phyloP scores from a whole-genome alignment of 2,113 vertebrate genomes.

The Mustela lutreola region DNA sequence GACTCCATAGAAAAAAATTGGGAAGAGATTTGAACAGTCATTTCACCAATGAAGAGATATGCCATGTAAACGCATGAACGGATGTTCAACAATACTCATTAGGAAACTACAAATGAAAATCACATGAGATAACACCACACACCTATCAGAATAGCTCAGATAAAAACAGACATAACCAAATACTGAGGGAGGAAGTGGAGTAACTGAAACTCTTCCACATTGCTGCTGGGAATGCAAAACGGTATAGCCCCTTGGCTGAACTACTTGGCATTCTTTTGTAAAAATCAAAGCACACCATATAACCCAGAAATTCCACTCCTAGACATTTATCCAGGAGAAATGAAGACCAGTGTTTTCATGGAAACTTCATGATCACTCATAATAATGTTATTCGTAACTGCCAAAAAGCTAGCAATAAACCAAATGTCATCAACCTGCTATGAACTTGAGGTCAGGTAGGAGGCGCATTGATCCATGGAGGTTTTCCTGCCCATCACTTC shows the following conservation, averaged over 20 bases:
- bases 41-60: background rate
- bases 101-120: background rate
- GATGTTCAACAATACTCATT: background rate
- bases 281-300: background rate
- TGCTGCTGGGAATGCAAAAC: background rate
- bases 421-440: background rate
- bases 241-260: background rate
- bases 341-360: background rate
- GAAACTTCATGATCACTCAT: background rate
- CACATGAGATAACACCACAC: background rate
- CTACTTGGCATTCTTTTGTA: background rate
- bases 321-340: background rate
- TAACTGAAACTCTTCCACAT: background rate
- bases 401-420: background rate
- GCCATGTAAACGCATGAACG: background rate
- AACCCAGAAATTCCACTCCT: background rate
- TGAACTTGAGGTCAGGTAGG: constrained; percentile 26
- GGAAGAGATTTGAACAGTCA: background rate
- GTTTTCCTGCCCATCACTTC: background rate
- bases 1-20: background rate
- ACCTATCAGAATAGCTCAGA: background rate
- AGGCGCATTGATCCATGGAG: background rate
- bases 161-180: background rate
- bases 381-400: background rate
- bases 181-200: constrained; percentile 12